phyloP scores from a whole-genome alignment of 2,113 vertebrate genomes.

The Willisornis vidua region DNA sequence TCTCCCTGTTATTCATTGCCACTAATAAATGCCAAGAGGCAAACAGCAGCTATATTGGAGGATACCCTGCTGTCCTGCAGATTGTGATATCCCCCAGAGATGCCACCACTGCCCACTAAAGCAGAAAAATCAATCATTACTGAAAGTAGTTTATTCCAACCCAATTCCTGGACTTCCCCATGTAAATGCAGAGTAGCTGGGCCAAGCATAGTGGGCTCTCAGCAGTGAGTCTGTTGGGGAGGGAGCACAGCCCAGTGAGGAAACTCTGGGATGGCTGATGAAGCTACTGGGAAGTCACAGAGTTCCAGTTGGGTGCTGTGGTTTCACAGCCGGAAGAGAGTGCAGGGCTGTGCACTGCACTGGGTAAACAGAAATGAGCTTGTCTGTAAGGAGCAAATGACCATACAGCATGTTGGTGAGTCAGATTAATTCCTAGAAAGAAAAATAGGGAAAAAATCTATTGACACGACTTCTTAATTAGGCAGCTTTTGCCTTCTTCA shows the following conservation, averaged over 20 bases:
- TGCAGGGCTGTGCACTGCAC: background rate
- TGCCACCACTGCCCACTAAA: background rate
- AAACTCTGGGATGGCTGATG: background rate
- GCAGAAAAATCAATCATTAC: background rate
- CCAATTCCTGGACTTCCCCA: background rate
- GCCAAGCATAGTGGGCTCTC: background rate
- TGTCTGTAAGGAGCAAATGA: background rate
- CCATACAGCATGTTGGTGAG: background rate
- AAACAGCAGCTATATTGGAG: background rate
- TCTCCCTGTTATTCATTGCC: background rate
- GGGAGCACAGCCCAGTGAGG: rapidly evolving
- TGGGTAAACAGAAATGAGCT: background rate
- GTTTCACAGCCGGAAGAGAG: background rate
- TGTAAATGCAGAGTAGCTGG: background rate
- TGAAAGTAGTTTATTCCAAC: background rate
- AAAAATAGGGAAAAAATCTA: background rate
- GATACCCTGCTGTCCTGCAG: background rate
- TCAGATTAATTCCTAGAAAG: slow-evolving; percentile 54
- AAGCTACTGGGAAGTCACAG: background rate
- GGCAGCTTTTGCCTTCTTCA: background rate
- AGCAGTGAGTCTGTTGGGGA: background rate
- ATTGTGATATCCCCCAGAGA: background rate
- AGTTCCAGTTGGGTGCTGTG: background rate
- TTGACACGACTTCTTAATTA: background rate
- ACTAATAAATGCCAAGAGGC: background rate